Evolutionary conservation across 2,888 invertebrate species (phyloP).

Genomic region (Brachynemurus nebulosus): DNA sequence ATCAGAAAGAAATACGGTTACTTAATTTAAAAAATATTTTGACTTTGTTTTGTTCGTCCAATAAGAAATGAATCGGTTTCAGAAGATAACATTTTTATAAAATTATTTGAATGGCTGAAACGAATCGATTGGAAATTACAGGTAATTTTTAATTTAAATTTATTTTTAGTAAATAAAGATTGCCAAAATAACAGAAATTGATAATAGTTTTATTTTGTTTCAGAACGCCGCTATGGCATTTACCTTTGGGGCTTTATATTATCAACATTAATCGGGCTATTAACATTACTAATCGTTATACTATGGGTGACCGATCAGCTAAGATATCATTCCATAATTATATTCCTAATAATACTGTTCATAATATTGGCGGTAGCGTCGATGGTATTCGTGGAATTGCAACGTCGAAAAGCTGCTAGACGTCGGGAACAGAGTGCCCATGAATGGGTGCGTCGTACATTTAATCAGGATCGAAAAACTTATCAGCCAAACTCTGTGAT

Average conservation of each 20-base stretch:
- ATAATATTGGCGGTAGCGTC: constrained; percentile 20
- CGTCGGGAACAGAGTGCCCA: constrained; percentile 21
- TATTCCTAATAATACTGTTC: constrained; percentile 18
- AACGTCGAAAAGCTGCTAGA: constrained; percentile 19
- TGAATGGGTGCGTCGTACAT: constrained; percentile 15
- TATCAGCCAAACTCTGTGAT: not conserved
- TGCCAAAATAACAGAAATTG: too few relatives aligned
- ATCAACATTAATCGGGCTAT: not conserved
- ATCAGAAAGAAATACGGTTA: too few relatives aligned
- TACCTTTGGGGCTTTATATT: not conserved
- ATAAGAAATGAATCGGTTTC: too few relatives aligned
- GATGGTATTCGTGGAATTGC: constrained; percentile 21
- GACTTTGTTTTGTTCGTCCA: too few relatives aligned
- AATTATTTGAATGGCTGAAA: not conserved
- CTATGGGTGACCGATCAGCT: not conserved
- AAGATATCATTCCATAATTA: not conserved
- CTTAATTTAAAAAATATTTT: too few relatives aligned
- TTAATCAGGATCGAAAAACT: constrained; percentile 1
- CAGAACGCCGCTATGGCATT: not conserved
- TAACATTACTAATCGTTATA: not conserved
- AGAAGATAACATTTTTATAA: too few relatives aligned
- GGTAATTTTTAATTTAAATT: too few relatives aligned
- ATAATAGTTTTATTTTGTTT: too few relatives aligned
- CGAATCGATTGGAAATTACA: not conserved
- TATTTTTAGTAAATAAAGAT: too few relatives aligned